Base-by-base conservation (phyloP, 30 jellyfish, hydroid and myxozoan genomes). In the Cassiopea xamachana region DNA sequence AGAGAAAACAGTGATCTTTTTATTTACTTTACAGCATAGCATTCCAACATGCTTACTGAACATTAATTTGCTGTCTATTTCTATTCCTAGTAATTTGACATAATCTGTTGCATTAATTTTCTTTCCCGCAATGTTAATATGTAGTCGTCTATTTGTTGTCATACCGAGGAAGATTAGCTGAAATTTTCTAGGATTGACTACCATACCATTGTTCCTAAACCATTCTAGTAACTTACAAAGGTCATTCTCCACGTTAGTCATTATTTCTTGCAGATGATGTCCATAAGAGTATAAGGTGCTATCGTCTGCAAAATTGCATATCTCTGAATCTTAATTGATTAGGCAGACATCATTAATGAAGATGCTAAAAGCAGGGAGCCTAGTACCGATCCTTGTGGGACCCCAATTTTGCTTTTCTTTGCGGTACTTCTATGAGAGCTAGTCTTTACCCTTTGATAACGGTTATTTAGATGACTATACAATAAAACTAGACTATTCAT, bases 361-460 rank as follows among this genome's bases (percentile, higher is more conserved):
- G 76, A 67, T 67, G 46, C 15, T 67, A 67, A 67, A 67, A 67
- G 76, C 19, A 67, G 46, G 46, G 76, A 19, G 76, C 76, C 46
- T 67, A 67, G 76, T 19, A 67, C 76, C 19, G 76, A 67, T 14
- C 76, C 76, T 67, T 67, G 46, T 5, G 19, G 76, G 76, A 67
- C 76, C 76, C 76, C 76, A 67, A 67, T 67, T 67, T 7, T 67
- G 76, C 6, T 67, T 67, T 19, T 67, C 19, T 13, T 67, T 67
- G 76, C 76, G 19, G 19, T 67, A 7, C 76, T 67, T 67, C 46
- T 67, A 67, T 67, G 76, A 3, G 76, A 75, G 19, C 83, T 69
- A 75, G 19, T 75, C 16, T 75, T 75, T 43, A 16, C 83, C 83
- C 83, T 18, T 75, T 75, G 83, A 15, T n/a, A 49, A 44, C 83